These are phyloP conservation scores for Dasypus novemcinctus DNA, from an alignment of 2,113 vertebrate genomes.

Conservation along the genomic window DNA sequence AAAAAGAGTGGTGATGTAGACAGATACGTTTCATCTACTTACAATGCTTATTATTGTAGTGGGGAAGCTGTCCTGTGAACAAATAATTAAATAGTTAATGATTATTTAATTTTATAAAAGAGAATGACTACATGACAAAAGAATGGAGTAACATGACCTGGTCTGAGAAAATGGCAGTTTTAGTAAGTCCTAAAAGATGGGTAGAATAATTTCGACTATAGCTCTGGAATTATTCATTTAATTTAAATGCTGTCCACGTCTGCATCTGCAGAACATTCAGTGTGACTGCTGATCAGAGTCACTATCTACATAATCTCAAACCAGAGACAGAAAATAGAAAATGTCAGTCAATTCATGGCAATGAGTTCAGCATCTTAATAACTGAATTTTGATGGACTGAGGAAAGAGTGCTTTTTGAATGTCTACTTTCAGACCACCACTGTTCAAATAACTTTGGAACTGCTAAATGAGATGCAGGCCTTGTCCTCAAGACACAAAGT, in stretches of 20 bases:
- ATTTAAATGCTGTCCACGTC: not conserved
- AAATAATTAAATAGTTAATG: not conserved
- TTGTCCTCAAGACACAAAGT: not conserved
- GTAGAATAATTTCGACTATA: not conserved
- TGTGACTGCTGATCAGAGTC: not conserved
- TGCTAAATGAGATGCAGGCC: not conserved
- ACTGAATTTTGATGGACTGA: not conserved
- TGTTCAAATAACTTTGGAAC: constrained; percentile 4
- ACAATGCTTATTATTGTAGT: not conserved
- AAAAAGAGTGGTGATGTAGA: not conserved
- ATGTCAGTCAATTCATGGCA: constrained; percentile 5
- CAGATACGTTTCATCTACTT: not conserved
- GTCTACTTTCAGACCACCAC: not conserved
- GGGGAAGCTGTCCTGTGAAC: not conserved
- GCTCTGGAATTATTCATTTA: not conserved
- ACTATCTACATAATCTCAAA: constrained; percentile 35
- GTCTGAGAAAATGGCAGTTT: constrained; percentile 6
- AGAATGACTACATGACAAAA: not conserved
- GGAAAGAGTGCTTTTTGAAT: not conserved
- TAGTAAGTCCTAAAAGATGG: not conserved
- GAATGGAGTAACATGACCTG: not conserved
- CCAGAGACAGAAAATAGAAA: constrained; percentile 24
- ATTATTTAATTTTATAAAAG: not conserved
- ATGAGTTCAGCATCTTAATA: not conserved
- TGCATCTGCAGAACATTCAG: not conserved